Conservation (phyloP, 1,140 invertebrate species). For the Eufriesea mexicana region DNA sequence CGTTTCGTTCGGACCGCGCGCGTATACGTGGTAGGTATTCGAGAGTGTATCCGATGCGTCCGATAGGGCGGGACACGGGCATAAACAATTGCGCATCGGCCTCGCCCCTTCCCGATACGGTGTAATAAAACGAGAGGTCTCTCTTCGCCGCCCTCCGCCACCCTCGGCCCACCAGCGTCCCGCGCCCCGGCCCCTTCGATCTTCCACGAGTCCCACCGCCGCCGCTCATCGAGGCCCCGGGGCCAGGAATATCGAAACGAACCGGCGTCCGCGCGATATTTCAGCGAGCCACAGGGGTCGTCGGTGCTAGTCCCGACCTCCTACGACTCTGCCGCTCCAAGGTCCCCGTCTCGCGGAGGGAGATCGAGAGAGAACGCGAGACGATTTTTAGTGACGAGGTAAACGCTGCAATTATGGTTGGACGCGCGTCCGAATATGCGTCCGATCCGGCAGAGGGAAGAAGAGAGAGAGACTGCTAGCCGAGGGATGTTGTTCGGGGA, state of each 20-base stretch:
- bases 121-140: conserved; percentile 76
- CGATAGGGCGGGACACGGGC: conserved; percentile 80
- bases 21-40: conserved; percentile 68
- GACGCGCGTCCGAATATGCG: conserved; percentile 14
- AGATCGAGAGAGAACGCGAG: conserved; percentile 27
- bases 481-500: background rate
- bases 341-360: conserved; percentile 25
- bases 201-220: conserved; percentile 46
- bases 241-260: conserved; percentile 73
- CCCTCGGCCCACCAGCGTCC: conserved; percentile 6
- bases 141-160: conserved; percentile 50
- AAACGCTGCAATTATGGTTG: conserved; percentile 61
- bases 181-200: conserved; percentile 39
- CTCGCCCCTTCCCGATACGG: conserved; percentile 79
- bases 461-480: too few species aligned
- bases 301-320: conserved; percentile 56
- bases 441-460: background rate
- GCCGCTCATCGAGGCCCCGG: conserved; percentile 58
- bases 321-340: conserved; percentile 58
- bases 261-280: conserved; percentile 70
- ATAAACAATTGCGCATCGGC: conserved; percentile 81
- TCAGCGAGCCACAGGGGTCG: conserved; percentile 71
- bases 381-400: conserved; percentile 57
- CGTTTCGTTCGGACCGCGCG: conserved; percentile 44
- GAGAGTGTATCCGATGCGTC: conserved; percentile 76